phyloP scores from a whole-genome alignment of 2,888 invertebrate species.

The Tiliacea aurago region DNA sequence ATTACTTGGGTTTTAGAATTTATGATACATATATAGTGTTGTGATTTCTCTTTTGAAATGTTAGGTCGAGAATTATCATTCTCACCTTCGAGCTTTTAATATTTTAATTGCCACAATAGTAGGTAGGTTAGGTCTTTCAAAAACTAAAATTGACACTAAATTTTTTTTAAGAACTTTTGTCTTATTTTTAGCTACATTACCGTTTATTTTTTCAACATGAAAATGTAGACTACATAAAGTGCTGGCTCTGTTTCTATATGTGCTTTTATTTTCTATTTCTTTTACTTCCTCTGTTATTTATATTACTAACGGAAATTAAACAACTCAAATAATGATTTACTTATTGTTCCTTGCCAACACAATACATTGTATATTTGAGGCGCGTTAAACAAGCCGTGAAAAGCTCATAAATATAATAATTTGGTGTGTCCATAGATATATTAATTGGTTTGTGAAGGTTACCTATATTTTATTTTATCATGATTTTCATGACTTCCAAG shows the following conservation, averaged over 20 bases:
- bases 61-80: too few relatives aligned
- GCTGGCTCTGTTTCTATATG: too few relatives aligned
- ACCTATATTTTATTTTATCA: too few relatives aligned
- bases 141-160: too few relatives aligned
- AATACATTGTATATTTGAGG: conserved; percentile 14
- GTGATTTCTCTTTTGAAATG: too few relatives aligned
- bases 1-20: not conserved
- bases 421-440: not conserved
- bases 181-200: not conserved
- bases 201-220: too few relatives aligned
- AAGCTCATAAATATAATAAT: conserved; percentile 13
- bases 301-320: not conserved
- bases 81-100: not conserved
- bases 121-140: too few relatives aligned
- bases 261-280: not conserved
- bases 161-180: not conserved
- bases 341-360: conserved; percentile 12
- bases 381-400: not conserved
- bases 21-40: not conserved
- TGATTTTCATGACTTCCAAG: too few relatives aligned
- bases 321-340: conserved; percentile 17
- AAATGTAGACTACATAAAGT: too few relatives aligned
- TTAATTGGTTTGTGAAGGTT: not conserved
- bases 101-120: too few relatives aligned
- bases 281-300: not conserved